Conservation (phyloP, 2,888 invertebrate genomes). For the Psococerastis gibbosa region DNA sequence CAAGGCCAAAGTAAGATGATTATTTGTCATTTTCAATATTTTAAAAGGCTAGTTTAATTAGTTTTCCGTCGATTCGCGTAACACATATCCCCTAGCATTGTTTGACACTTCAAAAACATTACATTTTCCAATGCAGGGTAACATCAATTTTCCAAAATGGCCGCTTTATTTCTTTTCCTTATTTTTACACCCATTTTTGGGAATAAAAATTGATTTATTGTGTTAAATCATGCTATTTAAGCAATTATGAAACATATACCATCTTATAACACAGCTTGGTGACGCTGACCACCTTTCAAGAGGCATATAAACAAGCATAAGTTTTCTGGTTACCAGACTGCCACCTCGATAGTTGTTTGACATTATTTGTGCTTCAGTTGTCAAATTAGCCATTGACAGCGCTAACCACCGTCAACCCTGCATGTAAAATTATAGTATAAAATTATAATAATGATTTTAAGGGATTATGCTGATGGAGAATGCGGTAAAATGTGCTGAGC, state of each 20-base stretch:
- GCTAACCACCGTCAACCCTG: background rate
- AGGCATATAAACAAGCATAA: no score
- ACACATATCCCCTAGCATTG: background rate
- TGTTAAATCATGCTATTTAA: background rate
- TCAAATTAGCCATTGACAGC: no score
- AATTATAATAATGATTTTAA: no score
- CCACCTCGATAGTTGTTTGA: background rate
- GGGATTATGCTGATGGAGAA: no score
- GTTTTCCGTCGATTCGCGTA: background rate
- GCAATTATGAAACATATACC: background rate
- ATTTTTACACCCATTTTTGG: background rate
- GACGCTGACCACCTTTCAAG: no score
- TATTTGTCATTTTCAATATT: background rate
- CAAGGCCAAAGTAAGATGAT: slow-evolving; percentile 23
- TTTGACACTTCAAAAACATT: background rate
- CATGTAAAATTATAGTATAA: no score
- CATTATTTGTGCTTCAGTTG: no score
- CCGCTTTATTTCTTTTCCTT: slow-evolving; percentile 4
- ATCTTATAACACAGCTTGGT: no score
- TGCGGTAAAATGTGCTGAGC: no score
- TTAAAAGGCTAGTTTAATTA: background rate
- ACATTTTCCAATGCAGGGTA: slow-evolving; percentile 4
- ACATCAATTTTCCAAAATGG: slow-evolving; percentile 9
- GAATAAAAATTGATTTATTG: background rate
- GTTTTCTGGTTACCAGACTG: no score